These are phyloP conservation scores for Rhynchonycteris naso DNA, from an alignment of 2,797 vertebrate genomes.

Conservation along the genomic window DNA sequence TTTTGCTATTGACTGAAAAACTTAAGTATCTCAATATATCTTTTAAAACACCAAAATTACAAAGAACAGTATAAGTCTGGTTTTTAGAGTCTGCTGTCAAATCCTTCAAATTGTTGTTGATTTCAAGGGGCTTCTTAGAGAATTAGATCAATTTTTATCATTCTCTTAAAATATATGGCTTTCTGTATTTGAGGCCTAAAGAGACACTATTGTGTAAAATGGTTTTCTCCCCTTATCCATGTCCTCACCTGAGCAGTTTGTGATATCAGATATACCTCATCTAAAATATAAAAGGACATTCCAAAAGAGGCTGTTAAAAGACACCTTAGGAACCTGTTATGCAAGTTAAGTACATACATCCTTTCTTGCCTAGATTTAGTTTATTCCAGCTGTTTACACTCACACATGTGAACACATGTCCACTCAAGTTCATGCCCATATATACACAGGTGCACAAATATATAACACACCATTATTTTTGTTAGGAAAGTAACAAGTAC, in stretches of 20 bases:
- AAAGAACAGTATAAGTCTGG: background rate
- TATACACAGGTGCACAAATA: background rate
- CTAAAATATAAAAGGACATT: slow-evolving; percentile 44
- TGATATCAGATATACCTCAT: slow-evolving; percentile 29
- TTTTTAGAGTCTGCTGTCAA: slow-evolving; percentile 30
- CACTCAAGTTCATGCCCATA: background rate
- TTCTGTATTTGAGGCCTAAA: slow-evolving; percentile 22
- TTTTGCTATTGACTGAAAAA: slow-evolving; percentile 47
- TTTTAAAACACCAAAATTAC: background rate
- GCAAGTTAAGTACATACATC: background rate
- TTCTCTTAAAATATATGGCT: slow-evolving; percentile 32
- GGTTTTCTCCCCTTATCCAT: background rate
- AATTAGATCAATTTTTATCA: slow-evolving; percentile 32
- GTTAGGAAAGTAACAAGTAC: background rate
- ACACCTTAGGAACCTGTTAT: background rate
- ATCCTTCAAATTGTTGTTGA: background rate
- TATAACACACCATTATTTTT: background rate
- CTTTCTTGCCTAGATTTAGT: slow-evolving; percentile 39
- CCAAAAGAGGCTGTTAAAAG: slow-evolving; percentile 33
- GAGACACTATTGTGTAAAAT: background rate
- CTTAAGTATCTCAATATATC: slow-evolving; percentile 17
- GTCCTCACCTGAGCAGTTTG: slow-evolving; percentile 23
- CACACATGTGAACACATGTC: background rate
- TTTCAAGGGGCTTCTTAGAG: slow-evolving; percentile 31
- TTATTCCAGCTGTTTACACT: slow-evolving; percentile 2